Conservation (phyloP, 2,888 invertebrate species). For the Uloborus plumipes region DNA sequence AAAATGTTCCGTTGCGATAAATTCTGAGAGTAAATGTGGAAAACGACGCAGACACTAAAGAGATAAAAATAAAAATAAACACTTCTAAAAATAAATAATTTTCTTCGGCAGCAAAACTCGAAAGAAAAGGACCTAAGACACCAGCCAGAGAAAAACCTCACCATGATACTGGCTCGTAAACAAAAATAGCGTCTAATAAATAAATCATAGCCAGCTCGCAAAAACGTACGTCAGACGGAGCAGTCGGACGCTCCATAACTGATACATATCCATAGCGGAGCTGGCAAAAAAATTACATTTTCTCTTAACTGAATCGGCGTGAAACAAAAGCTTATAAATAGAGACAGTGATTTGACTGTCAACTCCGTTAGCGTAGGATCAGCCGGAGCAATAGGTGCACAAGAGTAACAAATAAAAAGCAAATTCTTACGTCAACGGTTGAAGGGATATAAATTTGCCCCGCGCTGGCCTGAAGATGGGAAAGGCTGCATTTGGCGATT, state of each 20-base stretch:
- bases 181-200: slow-evolving; percentile 37
- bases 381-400: background rate
- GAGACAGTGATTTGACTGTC: slow-evolving; percentile 58
- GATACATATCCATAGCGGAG: slow-evolving; percentile 44
- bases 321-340: slow-evolving; percentile 63
- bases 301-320: slow-evolving; percentile 40
- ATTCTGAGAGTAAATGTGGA: background rate
- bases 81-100: background rate
- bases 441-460: slow-evolving; percentile 43
- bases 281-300: slow-evolving; percentile 49
- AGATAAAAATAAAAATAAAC: background rate
- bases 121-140: background rate
- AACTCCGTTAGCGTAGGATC: slow-evolving; percentile 15
- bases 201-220: slow-evolving; percentile 28
- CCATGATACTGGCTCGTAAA: slow-evolving; percentile 18
- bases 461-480: background rate
- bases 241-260: slow-evolving; percentile 34
- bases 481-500: slow-evolving; percentile 10
- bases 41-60: background rate
- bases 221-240: slow-evolving; percentile 12
- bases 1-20: background rate
- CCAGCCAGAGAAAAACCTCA: background rate
- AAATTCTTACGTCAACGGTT: slow-evolving; percentile 60
- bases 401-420: slow-evolving; percentile 40
- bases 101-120: background rate